Evolutionary conservation across 1,140 invertebrate genomes (phyloP).

Genomic region (Episyrphus balteatus): DNA sequence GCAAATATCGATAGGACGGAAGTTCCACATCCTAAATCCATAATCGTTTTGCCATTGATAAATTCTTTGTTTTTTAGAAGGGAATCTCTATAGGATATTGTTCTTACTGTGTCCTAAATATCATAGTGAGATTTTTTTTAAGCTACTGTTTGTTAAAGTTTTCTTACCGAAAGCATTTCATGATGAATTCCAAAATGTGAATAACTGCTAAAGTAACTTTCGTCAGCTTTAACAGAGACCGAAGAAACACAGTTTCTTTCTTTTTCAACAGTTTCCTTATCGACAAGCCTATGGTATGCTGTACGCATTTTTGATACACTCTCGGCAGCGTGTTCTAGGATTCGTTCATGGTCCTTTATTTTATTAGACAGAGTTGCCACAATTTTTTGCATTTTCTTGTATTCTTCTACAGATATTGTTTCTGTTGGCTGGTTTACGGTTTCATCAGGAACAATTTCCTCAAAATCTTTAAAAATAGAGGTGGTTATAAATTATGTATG

Average conservation of each 20-base stretch:
- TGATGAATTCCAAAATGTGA: conserved; percentile 97
- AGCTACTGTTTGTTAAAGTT: conserved; percentile 1
- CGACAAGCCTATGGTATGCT: conserved; percentile 41
- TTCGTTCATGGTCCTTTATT: conserved; percentile 38
- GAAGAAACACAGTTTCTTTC: conserved; percentile 18
- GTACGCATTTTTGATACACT: conserved; percentile 53
- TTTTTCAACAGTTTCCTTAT: conserved; percentile 18
- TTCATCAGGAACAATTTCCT: conserved; percentile 8
- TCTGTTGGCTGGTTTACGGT: conserved; percentile 1
- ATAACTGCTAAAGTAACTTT: conserved; percentile 89
- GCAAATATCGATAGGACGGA: conserved; percentile 94
- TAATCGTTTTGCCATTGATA: conserved; percentile 67
- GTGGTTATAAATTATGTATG: neutral
- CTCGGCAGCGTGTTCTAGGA: conserved; percentile 46
- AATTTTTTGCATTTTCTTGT: conserved; percentile 6
- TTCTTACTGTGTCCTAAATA: conserved; percentile 77
- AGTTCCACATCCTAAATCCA: conserved; percentile 89
- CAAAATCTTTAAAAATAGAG: conserved; percentile 13
- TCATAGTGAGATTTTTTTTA: neutral
- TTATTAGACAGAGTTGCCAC: conserved; percentile 34
- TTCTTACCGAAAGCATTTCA: conserved; percentile 73
- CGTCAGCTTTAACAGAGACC: conserved; percentile 46
- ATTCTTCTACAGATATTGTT: conserved; percentile 8
- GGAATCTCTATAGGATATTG: conserved; percentile 87
- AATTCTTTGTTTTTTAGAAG: conserved; percentile 66